Conservation (phyloP, 92 coral and sea anemone genomes). For the Phymanthus crucifer region DNA sequence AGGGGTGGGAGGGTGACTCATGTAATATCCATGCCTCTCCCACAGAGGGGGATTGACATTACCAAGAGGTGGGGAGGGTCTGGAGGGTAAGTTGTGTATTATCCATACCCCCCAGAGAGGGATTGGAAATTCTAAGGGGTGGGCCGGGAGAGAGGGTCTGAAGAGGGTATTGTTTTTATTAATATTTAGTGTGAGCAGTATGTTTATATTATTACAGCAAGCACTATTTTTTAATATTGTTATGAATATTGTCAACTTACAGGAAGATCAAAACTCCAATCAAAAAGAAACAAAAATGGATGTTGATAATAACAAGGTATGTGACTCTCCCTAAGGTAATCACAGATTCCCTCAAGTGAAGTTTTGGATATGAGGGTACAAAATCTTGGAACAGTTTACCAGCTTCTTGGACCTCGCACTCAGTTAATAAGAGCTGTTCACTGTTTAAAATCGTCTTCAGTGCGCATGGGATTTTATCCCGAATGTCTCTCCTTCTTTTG, state of each 20-base stretch:
- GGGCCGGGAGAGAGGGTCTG: neutral
- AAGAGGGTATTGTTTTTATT: neutral
- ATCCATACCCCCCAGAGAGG: neutral
- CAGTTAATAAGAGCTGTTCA: too few species aligned
- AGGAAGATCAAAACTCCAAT: slow-evolving; percentile 55
- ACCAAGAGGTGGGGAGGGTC: neutral
- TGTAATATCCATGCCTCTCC: too few species aligned
- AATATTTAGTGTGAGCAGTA: neutral
- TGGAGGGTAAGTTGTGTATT: neutral
- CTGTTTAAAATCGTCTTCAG: too few species aligned
- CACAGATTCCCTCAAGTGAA: neutral
- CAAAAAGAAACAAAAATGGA: slow-evolving; percentile 86
- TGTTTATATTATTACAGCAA: neutral
- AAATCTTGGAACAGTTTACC: too few species aligned
- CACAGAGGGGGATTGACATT: neutral
- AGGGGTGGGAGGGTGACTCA: too few species aligned
- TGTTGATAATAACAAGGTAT: slow-evolving; percentile 55
- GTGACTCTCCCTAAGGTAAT: neutral
- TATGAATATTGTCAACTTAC: neutral
- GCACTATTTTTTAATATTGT: neutral
- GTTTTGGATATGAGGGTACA: too few species aligned
- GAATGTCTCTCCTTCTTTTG: too few species aligned
- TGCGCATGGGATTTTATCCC: too few species aligned
- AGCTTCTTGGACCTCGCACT: too few species aligned
- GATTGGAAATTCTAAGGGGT: neutral